These are phyloP conservation scores for Tarsius wallacei DNA, from an alignment of 2,797 vertebrate genomes.

Conservation along the genomic window DNA sequence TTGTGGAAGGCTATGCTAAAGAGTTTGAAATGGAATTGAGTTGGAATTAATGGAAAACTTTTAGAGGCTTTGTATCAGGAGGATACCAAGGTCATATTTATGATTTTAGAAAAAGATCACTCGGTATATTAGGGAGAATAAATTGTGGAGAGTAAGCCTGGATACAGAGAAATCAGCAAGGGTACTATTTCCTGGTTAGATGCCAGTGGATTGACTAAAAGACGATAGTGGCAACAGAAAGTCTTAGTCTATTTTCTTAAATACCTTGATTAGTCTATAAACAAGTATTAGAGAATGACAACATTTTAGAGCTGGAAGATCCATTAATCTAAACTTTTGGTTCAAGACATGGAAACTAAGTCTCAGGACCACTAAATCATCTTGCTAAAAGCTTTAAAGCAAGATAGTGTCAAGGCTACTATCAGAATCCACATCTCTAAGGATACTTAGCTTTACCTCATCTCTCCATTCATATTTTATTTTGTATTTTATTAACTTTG, in stretches of 20 bases:
- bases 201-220: not conserved
- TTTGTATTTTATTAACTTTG: constrained; percentile 55
- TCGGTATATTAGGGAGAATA: not conserved
- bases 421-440: not conserved
- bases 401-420: not conserved
- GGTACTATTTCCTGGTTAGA: not conserved
- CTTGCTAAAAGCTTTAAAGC: constrained; percentile 28
- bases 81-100: not conserved
- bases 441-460: not conserved
- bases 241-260: not conserved
- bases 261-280: not conserved
- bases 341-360: not conserved
- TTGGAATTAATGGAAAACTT: not conserved
- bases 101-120: not conserved
- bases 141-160: not conserved
- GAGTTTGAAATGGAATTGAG: not conserved
- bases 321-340: not conserved
- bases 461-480: constrained; percentile 33
- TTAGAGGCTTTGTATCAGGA: not conserved
- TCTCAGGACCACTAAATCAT: not conserved
- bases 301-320: not conserved
- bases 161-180: not conserved
- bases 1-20: not conserved
- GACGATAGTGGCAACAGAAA: not conserved
- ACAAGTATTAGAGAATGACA: not conserved